A percentile compares a stretch with the other conserved stretches of the same genome.
These are phyloP conservation scores for Ormyrus thymus DNA, from an alignment of 2,888 invertebrate species.

Conservation along the genomic window DNA sequence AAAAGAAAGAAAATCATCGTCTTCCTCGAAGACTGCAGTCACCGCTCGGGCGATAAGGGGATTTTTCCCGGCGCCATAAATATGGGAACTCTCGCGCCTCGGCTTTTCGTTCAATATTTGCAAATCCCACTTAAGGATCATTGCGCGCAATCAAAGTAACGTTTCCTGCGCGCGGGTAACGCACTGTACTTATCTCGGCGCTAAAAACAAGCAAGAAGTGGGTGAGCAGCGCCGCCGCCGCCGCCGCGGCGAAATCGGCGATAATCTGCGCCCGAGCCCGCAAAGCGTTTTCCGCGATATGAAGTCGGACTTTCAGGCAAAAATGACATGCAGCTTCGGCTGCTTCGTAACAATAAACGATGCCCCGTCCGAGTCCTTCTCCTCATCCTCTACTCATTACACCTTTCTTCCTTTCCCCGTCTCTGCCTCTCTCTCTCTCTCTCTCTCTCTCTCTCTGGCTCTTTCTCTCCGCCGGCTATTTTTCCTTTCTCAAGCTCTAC, in stretches of 20 bases:
- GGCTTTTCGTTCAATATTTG: constrained; percentile 47
- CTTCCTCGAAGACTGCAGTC: too few species aligned
- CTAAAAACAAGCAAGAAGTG: constrained; percentile 44
- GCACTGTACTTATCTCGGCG: constrained; percentile 42
- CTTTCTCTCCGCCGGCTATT: neutral
- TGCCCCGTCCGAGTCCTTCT: neutral
- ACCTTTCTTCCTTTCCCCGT: neutral
- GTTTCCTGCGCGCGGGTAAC: constrained; percentile 21
- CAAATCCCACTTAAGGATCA: constrained; percentile 43
- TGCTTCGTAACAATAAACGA: constrained; percentile 28
- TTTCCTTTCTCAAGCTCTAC: neutral
- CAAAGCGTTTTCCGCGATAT: constrained; percentile 53
- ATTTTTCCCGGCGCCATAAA: constrained; percentile 23
- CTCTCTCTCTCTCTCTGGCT: constrained; percentile 12
- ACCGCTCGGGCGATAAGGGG: neutral
- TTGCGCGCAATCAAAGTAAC: constrained; percentile 53
- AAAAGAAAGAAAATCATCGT: too few species aligned
- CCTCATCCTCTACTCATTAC: neutral
- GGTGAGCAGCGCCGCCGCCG: constrained; percentile 29
- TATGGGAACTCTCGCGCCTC: constrained; percentile 24
- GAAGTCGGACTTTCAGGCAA: constrained; percentile 39
- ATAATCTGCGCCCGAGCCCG: constrained; percentile 37
- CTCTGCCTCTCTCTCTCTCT: neutral
- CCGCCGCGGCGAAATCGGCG: constrained; percentile 42
- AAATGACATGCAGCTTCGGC: constrained; percentile 33